Evolutionary conservation across 2,888 invertebrate genomes (phyloP).

Genomic region (Hypomecis punctinalis): DNA sequence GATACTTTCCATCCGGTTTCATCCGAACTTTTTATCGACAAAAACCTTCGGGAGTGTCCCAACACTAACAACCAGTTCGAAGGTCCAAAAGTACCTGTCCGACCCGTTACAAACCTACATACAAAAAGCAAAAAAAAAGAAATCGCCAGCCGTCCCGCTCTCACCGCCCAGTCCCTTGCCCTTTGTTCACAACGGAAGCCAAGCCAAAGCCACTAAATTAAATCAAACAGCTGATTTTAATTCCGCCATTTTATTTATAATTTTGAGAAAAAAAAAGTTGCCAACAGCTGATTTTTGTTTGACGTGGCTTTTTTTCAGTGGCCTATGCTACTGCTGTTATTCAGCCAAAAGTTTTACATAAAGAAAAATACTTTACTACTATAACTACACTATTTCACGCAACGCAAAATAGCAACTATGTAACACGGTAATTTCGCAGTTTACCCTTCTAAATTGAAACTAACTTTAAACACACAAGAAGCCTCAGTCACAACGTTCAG

Average conservation of each 20-base stretch:
- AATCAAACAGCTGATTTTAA: conserved; percentile 47
- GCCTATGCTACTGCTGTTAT: background rate
- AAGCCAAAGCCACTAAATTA: conserved; percentile 2
- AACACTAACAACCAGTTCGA: conserved; percentile 47
- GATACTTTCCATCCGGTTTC: background rate
- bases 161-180: conserved; percentile 19
- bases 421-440: conserved; percentile 34
- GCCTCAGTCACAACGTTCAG: conserved; percentile 4
- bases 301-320: conserved; percentile 33
- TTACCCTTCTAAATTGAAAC: conserved; percentile 45
- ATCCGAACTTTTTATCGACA: conserved; percentile 39
- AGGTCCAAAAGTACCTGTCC: conserved; percentile 48
- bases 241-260: conserved; percentile 30
- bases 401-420: conserved; percentile 27
- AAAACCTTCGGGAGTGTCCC: conserved; percentile 28
- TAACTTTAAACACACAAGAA: conserved; percentile 30
- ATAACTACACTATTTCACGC: conserved; percentile 28
- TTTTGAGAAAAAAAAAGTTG: conserved; percentile 23
- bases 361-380: background rate
- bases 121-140: conserved; percentile 40
- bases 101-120: conserved; percentile 52
- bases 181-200: conserved; percentile 27
- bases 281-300: conserved; percentile 32
- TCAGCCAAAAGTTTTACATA: background rate
- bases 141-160: conserved; percentile 34